Percentiles rank a stretch among this genome's conserved stretches.
Conservation (phyloP, 2,113 vertebrate species). For the Oryzias curvinotus region DNA sequence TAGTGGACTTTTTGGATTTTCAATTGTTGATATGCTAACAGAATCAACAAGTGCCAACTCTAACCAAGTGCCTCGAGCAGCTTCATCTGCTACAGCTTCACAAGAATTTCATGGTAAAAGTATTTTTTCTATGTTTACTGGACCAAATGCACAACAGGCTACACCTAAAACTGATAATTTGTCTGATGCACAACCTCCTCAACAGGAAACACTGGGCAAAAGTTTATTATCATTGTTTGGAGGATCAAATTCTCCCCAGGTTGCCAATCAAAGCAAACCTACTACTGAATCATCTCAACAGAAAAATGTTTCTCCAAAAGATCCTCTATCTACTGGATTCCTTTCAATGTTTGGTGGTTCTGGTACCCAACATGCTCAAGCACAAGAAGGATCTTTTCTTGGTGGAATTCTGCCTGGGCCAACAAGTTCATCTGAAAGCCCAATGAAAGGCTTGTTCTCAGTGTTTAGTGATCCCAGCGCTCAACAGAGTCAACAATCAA, state of each 20-base stretch:
- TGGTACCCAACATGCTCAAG: slow-evolving; percentile 54
- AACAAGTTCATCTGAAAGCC: slow-evolving; percentile 55
- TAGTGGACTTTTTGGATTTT: slow-evolving; percentile 77
- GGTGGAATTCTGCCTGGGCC: slow-evolving; percentile 66
- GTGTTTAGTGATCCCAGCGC: slow-evolving; percentile 75
- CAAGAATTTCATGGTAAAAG: slow-evolving; percentile 69
- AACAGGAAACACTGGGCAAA: slow-evolving; percentile 58
- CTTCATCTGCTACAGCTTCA: slow-evolving; percentile 29
- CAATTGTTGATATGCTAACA: slow-evolving; percentile 75
- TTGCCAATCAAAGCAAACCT: slow-evolving; percentile 52
- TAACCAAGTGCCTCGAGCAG: slow-evolving; percentile 21
- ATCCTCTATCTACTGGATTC: slow-evolving; percentile 58
- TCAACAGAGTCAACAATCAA: slow-evolving; percentile 45
- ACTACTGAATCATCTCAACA: slow-evolving; percentile 43
- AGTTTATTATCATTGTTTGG: slow-evolving; percentile 69
- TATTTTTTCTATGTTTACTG: slow-evolving; percentile 70
- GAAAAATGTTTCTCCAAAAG: slow-evolving; percentile 57
- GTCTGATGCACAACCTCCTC: slow-evolving; percentile 46
- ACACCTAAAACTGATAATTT: slow-evolving; percentile 39
- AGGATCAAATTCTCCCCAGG: slow-evolving; percentile 36
- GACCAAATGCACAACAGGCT: slow-evolving; percentile 52
- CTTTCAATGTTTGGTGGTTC: slow-evolving; percentile 63
- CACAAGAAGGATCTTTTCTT: slow-evolving; percentile 57
- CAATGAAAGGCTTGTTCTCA: slow-evolving; percentile 80
- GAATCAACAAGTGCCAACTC: slow-evolving; percentile 52